These are phyloP conservation scores for Dissostichus mawsoni DNA, from an alignment of 2,113 vertebrate genomes.

Conservation along the genomic window DNA sequence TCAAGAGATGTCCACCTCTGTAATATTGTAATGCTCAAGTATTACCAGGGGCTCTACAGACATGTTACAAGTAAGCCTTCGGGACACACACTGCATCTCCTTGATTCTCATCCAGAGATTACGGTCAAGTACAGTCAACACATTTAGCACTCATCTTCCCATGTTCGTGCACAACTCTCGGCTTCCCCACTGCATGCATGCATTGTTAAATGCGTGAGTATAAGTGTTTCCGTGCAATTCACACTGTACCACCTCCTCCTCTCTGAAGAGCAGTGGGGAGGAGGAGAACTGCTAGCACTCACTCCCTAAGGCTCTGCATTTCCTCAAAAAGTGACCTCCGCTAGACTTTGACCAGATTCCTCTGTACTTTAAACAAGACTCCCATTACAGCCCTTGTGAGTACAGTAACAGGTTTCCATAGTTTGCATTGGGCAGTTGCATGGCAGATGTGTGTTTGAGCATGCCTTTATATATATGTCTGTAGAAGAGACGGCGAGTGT, in stretches of 20 bases:
- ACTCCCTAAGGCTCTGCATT: slow-evolving; percentile 72
- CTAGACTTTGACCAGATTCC: slow-evolving; percentile 75
- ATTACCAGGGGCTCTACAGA: slow-evolving; percentile 52
- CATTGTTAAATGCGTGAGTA: slow-evolving; percentile 25
- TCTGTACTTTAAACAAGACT: slow-evolving; percentile 80
- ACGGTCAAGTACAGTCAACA: slow-evolving; percentile 65
- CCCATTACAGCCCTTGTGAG: slow-evolving; percentile 69
- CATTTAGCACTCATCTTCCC: slow-evolving; percentile 63
- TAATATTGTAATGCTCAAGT: slow-evolving; percentile 62
- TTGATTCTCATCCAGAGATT: slow-evolving; percentile 64
- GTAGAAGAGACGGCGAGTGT: slow-evolving; percentile 36
- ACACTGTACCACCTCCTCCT: slow-evolving; percentile 30
- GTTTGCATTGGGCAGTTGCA: slow-evolving; percentile 48
- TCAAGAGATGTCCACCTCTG: slow-evolving; percentile 42
- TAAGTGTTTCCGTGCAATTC: slow-evolving; percentile 38
- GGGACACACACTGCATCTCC: slow-evolving; percentile 56
- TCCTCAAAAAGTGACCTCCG: slow-evolving; percentile 75
- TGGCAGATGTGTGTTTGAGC: slow-evolving; percentile 58
- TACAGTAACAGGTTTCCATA: slow-evolving; percentile 77
- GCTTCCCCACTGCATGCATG: slow-evolving; percentile 30
- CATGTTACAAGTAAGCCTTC: slow-evolving; percentile 50
- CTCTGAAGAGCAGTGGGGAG: slow-evolving; percentile 49
- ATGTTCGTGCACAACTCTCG: slow-evolving; percentile 7
- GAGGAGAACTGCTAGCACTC: slow-evolving; percentile 46
- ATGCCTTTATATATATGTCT: slow-evolving; percentile 49